Base-by-base conservation (phyloP, 2,113 vertebrate genomes). In the Tetrao urogallus region DNA sequence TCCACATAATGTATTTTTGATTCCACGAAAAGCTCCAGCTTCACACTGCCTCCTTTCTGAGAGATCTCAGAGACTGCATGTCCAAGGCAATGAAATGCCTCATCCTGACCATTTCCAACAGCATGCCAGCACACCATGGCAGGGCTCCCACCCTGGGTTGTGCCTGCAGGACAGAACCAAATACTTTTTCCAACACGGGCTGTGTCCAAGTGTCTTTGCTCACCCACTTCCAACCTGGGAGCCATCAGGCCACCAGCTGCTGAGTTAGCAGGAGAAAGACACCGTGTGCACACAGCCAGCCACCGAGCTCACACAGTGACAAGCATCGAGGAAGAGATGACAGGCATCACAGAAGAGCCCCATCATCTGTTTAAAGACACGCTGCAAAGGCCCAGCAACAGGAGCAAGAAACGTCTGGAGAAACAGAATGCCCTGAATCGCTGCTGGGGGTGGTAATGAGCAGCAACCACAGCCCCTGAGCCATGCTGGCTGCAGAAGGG, bases 51-150 rank as follows among this genome's bases (percentile, higher is more conserved):
- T 20, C 0, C 0, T 12, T 76, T 12, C 80, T 14, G 17, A 36
- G 24, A 22, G 58, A 45, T 5, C 0, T 10, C 27, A 3, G 20
- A 19, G 43, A 21, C 63, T 48, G 7, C 56, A 8, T 42, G 10
- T 25, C 66, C 50, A 32, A 58, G 38, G 15, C 42, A 34, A 43
- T 0, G 1, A 52, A 28, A 64, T 3, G 6, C 21, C 47, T 82
- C 3, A 1, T n/a, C 63, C 50, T 21, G 50, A 60, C 24, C 0
- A 2, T 9, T 40, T 45, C 56, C 8, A 73, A 19, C 1, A 1
- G 32, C 18, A 43, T 25, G 27, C 0, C 2, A 77, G 18, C n/a
- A 50, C 14, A 52, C 50, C 25, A 27, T 8, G 21, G 43, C 38
- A 48, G 67, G 69, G 43, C 48, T 36, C 27, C 50, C 71, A 27